These are phyloP conservation scores for Odontocerum albicorne DNA, from an alignment of 2,888 invertebrate species.

Conservation along the genomic window DNA sequence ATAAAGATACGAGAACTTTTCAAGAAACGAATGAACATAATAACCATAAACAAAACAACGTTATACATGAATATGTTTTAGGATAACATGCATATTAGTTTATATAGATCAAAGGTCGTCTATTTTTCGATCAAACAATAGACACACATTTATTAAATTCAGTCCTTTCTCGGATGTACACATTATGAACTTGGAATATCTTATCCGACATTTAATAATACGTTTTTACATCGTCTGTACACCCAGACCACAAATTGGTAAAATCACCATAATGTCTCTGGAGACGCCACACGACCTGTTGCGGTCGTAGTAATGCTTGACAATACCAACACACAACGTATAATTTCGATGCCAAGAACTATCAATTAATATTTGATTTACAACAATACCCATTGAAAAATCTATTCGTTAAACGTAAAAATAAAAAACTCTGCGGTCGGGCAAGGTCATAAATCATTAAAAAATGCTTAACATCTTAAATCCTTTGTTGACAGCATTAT, in stretches of 20 bases:
- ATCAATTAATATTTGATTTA: constrained; percentile 31
- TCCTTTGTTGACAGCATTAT: constrained; percentile 16
- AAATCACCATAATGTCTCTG: constrained; percentile 17
- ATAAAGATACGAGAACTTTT: too few species aligned
- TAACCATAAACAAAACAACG: too few species aligned
- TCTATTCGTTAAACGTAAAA: constrained; percentile 14
- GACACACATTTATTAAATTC: too few species aligned
- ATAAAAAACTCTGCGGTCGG: constrained; percentile 23
- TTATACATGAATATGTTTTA: too few species aligned
- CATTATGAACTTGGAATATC: too few species aligned
- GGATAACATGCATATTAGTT: too few species aligned
- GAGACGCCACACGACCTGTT: constrained; percentile 28
- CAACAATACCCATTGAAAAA: constrained; percentile 23
- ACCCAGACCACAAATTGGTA: constrained; percentile 2
- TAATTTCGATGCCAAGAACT: constrained; percentile 25
- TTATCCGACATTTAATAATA: constrained; percentile 2
- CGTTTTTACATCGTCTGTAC: background rate
- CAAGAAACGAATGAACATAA: too few species aligned
- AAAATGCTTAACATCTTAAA: constrained; percentile 3
- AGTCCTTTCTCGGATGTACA: too few species aligned
- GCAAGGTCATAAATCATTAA: constrained; percentile 13
- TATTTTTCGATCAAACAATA: too few species aligned
- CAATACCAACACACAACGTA: constrained; percentile 22
- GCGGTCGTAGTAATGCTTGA: constrained; percentile 22
- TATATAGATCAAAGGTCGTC: too few species aligned